Evolutionary conservation across 2,113 vertebrate species (phyloP).

Genomic region (Mohoua ochrocephala): DNA sequence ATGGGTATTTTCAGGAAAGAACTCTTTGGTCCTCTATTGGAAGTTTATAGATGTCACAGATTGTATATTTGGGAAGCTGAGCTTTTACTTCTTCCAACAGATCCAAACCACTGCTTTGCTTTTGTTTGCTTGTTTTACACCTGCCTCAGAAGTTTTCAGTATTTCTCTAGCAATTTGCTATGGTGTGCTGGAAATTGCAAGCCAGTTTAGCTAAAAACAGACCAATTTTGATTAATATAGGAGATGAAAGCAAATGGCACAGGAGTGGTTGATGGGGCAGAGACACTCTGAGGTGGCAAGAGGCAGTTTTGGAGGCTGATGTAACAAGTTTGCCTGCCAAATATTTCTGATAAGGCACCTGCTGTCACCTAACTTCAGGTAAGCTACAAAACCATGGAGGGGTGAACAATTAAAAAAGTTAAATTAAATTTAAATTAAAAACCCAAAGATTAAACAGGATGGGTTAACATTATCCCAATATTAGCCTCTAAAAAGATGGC

Average conservation of each 20-base stretch:
- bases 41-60: not conserved
- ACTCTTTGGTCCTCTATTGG: not conserved
- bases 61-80: not conserved
- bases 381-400: not conserved
- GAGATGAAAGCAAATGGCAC: not conserved
- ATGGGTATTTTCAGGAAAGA: not conserved
- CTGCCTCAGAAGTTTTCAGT: not conserved
- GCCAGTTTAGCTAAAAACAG: not conserved
- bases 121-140: not conserved
- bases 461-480: not conserved
- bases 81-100: not conserved
- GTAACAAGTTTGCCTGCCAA: not conserved
- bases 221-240: not conserved
- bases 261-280: not conserved
- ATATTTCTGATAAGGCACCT: not conserved
- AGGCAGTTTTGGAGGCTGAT: not conserved
- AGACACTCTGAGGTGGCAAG: fast-evolving
- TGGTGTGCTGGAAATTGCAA: not conserved
- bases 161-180: not conserved
- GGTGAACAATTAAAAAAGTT: not conserved
- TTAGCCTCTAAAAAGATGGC: not conserved
- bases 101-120: not conserved
- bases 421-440: not conserved
- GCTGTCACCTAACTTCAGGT: not conserved
- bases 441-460: not conserved